Percentiles rank a stretch among this genome's conserved stretches.
phyloP scores from a whole-genome alignment of 2,797 vertebrate genomes.

The Sarcophilus harrisii region DNA sequence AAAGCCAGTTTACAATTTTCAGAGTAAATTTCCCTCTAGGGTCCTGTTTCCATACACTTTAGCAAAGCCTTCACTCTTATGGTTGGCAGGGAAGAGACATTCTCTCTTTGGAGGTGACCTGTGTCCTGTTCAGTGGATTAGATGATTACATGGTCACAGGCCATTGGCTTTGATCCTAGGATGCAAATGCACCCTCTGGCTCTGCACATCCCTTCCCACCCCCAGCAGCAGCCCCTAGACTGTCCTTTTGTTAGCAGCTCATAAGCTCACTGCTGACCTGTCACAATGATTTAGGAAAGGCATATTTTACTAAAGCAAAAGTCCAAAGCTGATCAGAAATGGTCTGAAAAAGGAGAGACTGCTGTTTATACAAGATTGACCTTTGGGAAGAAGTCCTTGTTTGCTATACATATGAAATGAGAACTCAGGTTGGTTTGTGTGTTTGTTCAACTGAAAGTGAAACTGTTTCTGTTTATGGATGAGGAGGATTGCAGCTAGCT shows the following conservation, averaged over 20 bases:
- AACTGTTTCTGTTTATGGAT: slow-evolving; percentile 7
- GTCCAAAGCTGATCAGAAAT: slow-evolving; percentile 63
- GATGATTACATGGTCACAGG: slow-evolving; percentile 51
- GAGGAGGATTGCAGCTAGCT: background rate
- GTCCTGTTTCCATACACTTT: background rate
- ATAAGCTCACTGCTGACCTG: slow-evolving; percentile 37
- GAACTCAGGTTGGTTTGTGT: slow-evolving; percentile 32
- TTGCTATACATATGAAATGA: background rate
- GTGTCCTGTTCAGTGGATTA: slow-evolving; percentile 59
- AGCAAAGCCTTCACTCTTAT: slow-evolving; percentile 11
- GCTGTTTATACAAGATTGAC: slow-evolving; percentile 62
- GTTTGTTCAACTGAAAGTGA: slow-evolving; percentile 42
- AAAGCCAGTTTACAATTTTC: slow-evolving; percentile 43
- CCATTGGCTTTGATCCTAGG: slow-evolving; percentile 50
- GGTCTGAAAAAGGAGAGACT: slow-evolving; percentile 65
- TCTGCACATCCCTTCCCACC: slow-evolving; percentile 53
- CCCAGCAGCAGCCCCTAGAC: slow-evolving; percentile 9
- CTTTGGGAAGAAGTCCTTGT: slow-evolving; percentile 45
- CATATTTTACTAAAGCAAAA: slow-evolving; percentile 71
- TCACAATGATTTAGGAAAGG: slow-evolving; percentile 72
- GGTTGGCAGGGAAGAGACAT: slow-evolving; percentile 53
- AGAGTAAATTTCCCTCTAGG: slow-evolving; percentile 18
- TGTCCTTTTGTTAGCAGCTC: slow-evolving; percentile 55
- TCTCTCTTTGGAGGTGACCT: slow-evolving; percentile 67
- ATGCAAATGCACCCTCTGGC: slow-evolving; percentile 50